Evolutionary conservation across 2,888 invertebrate genomes (phyloP).

Genomic region (Drosophila ezoana): DNA sequence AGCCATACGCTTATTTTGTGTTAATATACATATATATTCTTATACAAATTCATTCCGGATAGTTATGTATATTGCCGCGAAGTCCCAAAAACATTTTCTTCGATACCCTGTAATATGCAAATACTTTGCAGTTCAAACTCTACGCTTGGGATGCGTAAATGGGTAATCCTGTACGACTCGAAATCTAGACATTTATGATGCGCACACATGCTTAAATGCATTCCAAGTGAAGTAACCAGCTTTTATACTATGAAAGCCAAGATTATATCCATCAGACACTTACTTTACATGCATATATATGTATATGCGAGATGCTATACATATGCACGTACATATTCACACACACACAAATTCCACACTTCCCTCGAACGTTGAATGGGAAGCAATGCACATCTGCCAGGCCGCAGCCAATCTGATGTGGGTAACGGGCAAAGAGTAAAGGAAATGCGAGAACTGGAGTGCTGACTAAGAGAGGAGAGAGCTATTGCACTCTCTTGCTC

Average conservation of each 20-base stretch:
- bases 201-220: conserved; percentile 1
- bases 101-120: neutral
- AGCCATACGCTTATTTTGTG: no score
- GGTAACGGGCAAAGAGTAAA: conserved; percentile 18
- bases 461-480: conserved; percentile 34
- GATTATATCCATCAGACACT: conserved; percentile 12
- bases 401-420: conserved; percentile 32
- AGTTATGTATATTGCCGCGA: no score
- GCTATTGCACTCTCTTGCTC: conserved; percentile 15
- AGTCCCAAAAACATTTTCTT: no score
- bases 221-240: conserved; percentile 17
- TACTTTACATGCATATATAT: neutral
- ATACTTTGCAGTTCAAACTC: neutral
- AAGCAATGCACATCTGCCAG: conserved; percentile 58
- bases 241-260: conserved; percentile 14
- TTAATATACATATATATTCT: no score
- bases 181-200: conserved; percentile 2
- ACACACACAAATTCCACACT: conserved; percentile 10
- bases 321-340: neutral
- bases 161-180: neutral
- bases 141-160: neutral
- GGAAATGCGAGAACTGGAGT: conserved; percentile 32
- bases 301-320: conserved; percentile 7
- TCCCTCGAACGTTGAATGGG: conserved; percentile 11
- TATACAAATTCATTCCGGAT: no score